These are phyloP conservation scores for Ornithoptera alexandrae DNA, from an alignment of 2,888 invertebrate genomes.

Conservation along the genomic window DNA sequence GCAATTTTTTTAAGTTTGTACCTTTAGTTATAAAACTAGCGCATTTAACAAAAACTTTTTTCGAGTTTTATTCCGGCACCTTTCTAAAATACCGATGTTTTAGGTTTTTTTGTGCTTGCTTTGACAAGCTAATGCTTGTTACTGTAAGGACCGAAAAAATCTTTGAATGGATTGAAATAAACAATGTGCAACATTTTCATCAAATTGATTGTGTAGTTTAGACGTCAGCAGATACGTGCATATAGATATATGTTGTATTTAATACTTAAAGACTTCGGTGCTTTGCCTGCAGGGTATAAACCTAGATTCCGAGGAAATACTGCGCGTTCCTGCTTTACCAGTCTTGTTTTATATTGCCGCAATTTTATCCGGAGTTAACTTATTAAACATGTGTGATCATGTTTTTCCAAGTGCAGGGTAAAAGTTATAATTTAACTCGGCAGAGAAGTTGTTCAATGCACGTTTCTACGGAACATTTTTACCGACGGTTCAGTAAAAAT, in stretches of 20 bases:
- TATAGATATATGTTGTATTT: slow-evolving; percentile 6
- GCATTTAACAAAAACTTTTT: too few relatives aligned
- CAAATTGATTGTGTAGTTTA: not conserved
- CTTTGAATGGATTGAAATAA: not conserved
- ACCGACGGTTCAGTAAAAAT: slow-evolving; percentile 17
- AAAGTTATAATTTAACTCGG: slow-evolving; percentile 20
- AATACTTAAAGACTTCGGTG: slow-evolving; percentile 17
- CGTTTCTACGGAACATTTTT: slow-evolving; percentile 23
- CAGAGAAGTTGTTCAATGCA: slow-evolving; percentile 22
- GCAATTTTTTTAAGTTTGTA: too few relatives aligned
- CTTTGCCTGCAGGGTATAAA: slow-evolving; percentile 22
- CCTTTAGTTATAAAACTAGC: too few relatives aligned
- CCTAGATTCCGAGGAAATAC: slow-evolving; percentile 19
- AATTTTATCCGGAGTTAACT: slow-evolving; percentile 23
- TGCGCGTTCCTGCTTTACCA: slow-evolving; percentile 13
- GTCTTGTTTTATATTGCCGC: slow-evolving; percentile 25
- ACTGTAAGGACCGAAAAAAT: not conserved
- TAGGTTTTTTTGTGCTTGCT: too few relatives aligned
- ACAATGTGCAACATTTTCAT: not conserved
- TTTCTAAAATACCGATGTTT: too few relatives aligned
- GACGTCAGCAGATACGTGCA: not conserved
- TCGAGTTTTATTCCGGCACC: too few relatives aligned
- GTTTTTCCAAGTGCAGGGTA: slow-evolving; percentile 22
- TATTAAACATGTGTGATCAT: slow-evolving; percentile 27
- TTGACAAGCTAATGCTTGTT: too few relatives aligned